Base-by-base conservation (phyloP, 1,140 invertebrate genomes). In the Rhizoglyphus robini region DNA sequence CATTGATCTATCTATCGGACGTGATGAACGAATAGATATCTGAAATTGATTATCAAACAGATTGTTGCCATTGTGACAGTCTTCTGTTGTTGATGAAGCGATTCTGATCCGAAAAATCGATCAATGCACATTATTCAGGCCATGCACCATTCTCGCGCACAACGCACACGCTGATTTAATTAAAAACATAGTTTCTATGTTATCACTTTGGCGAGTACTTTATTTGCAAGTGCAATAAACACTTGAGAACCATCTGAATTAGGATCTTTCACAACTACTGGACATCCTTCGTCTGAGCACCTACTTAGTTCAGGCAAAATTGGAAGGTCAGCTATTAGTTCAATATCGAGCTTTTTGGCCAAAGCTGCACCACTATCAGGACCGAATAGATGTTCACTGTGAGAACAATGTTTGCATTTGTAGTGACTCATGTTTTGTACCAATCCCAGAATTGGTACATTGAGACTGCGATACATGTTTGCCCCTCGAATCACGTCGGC, bases 381-480 rank as follows among this genome's bases (percentile, higher is more conserved):
- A 36, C 71, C 72, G 68, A 75, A 75, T 51, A 74, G 74, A 67
- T 73, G 66, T 64, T 69, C 58, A 65, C 64, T 61, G 67, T 68
- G 51, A 1, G 70, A 78, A 73, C 89, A 92, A 34, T 84, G 83
- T 0, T 82, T 77, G 75, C 89, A 92, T 81, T 65, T 49, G 41
- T 67, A 71, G 18, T 48, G 25, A 47, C 61, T 83, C 90, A 94
- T 94, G 75, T 93, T 94, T 72, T 90, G 83, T 1, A 91, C 83
- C 63, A 91, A 76, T 18, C 89, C 90, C 59, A 87, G 78, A 46
- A 92, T 79, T 1, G 88, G 88, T 59, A 92, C 81, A 61, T 84
- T 79, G 3, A 91, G 74, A 73, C 86, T 90, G 4, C 60, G 60
- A 54, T 71, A 73, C 72, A 73, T 73, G 34, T 61, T 68, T 18